Evolutionary conservation across 2,113 vertebrate genomes (phyloP).

Genomic region (Eulemur rufifrons): DNA sequence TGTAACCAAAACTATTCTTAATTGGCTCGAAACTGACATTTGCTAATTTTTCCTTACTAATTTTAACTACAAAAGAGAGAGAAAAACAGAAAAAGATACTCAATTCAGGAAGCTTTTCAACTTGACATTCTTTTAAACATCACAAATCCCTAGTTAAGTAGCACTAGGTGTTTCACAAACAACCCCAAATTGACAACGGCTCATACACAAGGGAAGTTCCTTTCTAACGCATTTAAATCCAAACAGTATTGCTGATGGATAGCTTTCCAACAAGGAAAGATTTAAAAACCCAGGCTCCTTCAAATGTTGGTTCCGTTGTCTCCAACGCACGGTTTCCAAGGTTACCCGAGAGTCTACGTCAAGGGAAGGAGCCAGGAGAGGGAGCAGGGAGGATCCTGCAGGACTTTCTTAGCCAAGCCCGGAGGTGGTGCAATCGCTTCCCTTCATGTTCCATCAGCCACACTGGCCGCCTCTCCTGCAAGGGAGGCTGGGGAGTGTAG

Average conservation of each 20-base stretch:
- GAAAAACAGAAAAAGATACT: not conserved
- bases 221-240: not conserved
- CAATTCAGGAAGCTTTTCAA: not conserved
- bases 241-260: not conserved
- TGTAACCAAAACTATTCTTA: conserved; percentile 75
- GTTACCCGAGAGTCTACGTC: not conserved
- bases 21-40: conserved; percentile 69
- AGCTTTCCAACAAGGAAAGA: not conserved
- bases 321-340: not conserved
- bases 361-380: no score
- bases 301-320: not conserved
- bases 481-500: not conserved
- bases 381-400: not conserved
- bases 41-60: conserved; percentile 53
- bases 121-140: not conserved
- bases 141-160: not conserved
- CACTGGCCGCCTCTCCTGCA: rapidly evolving
- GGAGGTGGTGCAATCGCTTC: no score
- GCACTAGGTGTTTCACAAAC: not conserved
- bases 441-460: rapidly evolving
- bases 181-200: not conserved
- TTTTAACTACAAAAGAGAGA: conserved; percentile 3
- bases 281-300: not conserved
- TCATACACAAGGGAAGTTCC: rapidly evolving
- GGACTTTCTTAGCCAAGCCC: no score